phyloP scores from a whole-genome alignment of 2,113 vertebrate species.

The Pycnonotus jocosus region DNA sequence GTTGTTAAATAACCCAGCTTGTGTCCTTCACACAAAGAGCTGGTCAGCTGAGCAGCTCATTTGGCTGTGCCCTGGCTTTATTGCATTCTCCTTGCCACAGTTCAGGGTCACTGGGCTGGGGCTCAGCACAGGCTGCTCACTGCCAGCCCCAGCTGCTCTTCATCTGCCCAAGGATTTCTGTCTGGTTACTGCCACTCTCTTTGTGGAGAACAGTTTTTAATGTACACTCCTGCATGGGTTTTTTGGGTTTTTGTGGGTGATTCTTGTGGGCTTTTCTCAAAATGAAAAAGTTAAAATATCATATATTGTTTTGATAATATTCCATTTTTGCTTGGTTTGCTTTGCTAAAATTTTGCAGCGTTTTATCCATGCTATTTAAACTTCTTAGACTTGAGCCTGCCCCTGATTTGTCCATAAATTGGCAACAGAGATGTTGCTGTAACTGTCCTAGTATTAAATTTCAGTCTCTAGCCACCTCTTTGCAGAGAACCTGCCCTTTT shows the following conservation, averaged over 20 bases:
- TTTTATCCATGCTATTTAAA: background rate
- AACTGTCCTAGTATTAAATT: background rate
- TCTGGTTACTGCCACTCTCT: background rate
- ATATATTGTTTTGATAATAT: background rate
- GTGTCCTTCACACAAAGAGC: background rate
- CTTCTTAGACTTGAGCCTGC: background rate
- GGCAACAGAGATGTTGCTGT: background rate
- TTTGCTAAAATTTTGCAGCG: background rate
- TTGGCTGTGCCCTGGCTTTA: background rate
- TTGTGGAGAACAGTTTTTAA: background rate
- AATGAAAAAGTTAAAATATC: rapidly evolving
- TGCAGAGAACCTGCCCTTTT: background rate
- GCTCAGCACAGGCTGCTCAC: background rate
- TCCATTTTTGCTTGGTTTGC: background rate
- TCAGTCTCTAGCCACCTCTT: background rate
- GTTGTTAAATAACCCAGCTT: background rate
- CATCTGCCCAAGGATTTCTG: background rate
- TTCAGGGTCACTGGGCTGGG: background rate
- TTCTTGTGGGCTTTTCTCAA: background rate
- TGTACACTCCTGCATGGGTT: background rate
- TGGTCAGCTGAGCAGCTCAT: background rate
- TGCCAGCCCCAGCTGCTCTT: background rate
- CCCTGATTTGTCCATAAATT: background rate
- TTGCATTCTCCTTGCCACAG: background rate
- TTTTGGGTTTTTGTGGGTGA: background rate